Evolutionary conservation across 2,888 invertebrate species (phyloP).

Genomic region (Xestia c-nigrum): DNA sequence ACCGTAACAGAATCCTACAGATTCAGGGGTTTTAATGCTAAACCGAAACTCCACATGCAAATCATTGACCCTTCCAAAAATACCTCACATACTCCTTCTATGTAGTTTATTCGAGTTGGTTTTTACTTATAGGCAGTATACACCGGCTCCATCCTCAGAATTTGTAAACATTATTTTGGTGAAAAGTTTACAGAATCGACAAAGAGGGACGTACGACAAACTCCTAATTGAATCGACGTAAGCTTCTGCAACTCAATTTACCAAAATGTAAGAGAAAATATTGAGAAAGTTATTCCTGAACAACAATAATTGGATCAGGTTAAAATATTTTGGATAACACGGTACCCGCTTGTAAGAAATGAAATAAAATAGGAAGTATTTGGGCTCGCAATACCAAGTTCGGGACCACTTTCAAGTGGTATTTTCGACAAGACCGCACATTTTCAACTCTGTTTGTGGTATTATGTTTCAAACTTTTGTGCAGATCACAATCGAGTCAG

Average conservation of each 20-base stretch:
- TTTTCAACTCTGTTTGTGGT: conserved; percentile 78
- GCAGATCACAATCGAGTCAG: conserved; percentile 84
- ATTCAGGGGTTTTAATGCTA: conserved; percentile 2
- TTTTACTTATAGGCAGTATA: conserved; percentile 22
- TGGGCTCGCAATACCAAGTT: conserved; percentile 62
- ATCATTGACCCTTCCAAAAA: conserved; percentile 24
- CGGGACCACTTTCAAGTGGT: conserved; percentile 84
- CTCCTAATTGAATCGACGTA: conserved; percentile 62
- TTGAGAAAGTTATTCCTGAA: conserved; percentile 52
- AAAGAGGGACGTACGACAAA: conserved; percentile 49
- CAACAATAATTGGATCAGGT: conserved; percentile 60
- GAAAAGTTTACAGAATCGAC: conserved; percentile 44
- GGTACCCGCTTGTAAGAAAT: conserved; percentile 63
- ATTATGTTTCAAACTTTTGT: conserved; percentile 82
- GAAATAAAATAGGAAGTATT: conserved; percentile 63
- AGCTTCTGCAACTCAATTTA: conserved; percentile 67
- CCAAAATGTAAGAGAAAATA: conserved; percentile 61
- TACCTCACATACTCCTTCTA: background rate
- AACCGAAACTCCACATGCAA: conserved; percentile 26
- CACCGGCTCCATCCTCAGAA: conserved; percentile 20
- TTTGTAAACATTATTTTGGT: conserved; percentile 45
- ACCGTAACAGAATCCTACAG: background rate
- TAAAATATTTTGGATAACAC: conserved; percentile 59
- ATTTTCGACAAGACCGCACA: conserved; percentile 79
- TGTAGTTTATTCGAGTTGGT: conserved; percentile 23